Evolutionary conservation across 2,113 vertebrate genomes (phyloP).

Genomic region (Regulus satrapa): DNA sequence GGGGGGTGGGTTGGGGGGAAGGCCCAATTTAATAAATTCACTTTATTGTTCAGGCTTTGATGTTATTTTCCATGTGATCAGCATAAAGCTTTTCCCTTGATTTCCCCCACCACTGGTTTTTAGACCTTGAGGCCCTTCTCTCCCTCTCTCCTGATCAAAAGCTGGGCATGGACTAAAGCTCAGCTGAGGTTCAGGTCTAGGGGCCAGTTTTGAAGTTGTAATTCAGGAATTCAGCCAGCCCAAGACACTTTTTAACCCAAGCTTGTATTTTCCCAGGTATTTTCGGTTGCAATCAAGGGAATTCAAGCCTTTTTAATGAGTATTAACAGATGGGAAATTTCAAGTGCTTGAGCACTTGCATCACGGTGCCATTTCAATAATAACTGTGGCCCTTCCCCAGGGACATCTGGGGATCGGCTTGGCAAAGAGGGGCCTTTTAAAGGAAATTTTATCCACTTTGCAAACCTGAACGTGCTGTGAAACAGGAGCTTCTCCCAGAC

Average conservation of each 20-base stretch:
- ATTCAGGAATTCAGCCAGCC: background rate
- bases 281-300: background rate
- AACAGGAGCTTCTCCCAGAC: background rate
- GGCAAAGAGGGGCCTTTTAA: background rate
- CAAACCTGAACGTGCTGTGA: background rate
- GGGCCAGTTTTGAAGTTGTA: background rate
- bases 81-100: background rate
- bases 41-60: constrained; percentile 26
- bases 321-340: background rate
- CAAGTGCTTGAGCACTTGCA: background rate
- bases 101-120: background rate
- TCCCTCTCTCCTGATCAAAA: background rate
- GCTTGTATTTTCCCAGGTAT: background rate
- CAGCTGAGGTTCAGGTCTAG: background rate
- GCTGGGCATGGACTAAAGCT: background rate
- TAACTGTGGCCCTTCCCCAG: background rate
- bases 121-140: background rate
- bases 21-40: constrained; percentile 28
- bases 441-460: background rate
- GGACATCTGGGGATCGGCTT: background rate
- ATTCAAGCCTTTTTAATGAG: background rate
- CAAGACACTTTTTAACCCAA: background rate
- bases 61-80: constrained; percentile 15
- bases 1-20: accelerated
- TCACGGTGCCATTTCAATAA: background rate